Percentiles rank a stretch among this genome's conserved stretches.
These are phyloP conservation scores for Elmis aenea DNA, from an alignment of 2,888 invertebrate genomes.

Conservation along the genomic window DNA sequence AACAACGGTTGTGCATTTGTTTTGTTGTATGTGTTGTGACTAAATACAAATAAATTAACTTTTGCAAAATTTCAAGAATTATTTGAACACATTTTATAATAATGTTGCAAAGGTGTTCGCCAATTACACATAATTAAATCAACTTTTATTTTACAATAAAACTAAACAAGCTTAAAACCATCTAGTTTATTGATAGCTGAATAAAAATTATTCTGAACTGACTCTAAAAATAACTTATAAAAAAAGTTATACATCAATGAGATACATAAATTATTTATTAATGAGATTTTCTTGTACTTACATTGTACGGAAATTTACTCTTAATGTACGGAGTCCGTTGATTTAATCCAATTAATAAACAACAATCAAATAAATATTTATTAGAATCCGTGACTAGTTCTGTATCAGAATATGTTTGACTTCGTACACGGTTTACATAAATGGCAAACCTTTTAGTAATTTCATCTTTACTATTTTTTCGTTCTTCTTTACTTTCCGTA, in stretches of 20 bases:
- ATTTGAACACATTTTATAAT: no score
- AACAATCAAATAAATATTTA: slow-evolving; percentile 59
- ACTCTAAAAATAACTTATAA: slow-evolving; percentile 2
- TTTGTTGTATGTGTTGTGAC: no score
- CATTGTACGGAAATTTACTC: slow-evolving; percentile 63
- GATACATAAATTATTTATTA: slow-evolving; percentile 12
- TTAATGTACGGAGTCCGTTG: slow-evolving; percentile 65
- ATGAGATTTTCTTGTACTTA: slow-evolving; percentile 49
- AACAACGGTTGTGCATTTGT: no score
- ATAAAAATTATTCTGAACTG: no score
- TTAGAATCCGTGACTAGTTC: slow-evolving; percentile 42
- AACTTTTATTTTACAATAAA: no score
- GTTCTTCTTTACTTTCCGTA: slow-evolving; percentile 19
- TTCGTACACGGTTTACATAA: slow-evolving; percentile 46
- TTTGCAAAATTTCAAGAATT: no score
- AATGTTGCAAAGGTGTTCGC: no score
- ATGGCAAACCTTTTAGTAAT: slow-evolving; percentile 39
- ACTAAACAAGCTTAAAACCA: no score
- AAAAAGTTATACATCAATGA: slow-evolving; percentile 14
- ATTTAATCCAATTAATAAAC: slow-evolving; percentile 59
- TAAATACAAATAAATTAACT: no score
- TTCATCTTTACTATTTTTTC: slow-evolving; percentile 18
- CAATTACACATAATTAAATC: no score
- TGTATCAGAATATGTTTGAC: slow-evolving; percentile 44
- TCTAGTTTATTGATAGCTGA: no score